Percentiles rank a stretch among this genome's conserved stretches.
phyloP scores from a whole-genome alignment of 2,888 invertebrate genomes.

The Caenorhabditis sulstoni region DNA sequence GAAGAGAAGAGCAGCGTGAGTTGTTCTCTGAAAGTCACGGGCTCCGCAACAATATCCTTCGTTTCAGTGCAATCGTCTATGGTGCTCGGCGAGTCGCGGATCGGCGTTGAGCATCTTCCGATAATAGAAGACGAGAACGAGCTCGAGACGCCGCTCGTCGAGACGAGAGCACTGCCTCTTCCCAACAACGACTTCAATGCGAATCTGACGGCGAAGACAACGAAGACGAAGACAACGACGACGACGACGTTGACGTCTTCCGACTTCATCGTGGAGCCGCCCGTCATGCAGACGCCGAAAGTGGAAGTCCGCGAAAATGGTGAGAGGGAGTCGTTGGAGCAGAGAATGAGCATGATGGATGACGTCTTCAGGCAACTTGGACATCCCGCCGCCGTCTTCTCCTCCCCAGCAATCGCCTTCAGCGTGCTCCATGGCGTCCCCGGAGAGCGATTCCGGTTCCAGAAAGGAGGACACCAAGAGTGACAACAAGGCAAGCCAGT shows the following conservation, averaged over 20 bases:
- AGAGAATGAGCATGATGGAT: constrained; percentile 40
- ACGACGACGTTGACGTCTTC: constrained; percentile 4
- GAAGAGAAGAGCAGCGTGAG: constrained; percentile 65
- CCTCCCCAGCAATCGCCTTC: constrained; percentile 29
- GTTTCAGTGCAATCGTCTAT: constrained; percentile 68
- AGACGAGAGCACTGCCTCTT: constrained; percentile 49
- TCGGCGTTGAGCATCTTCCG: constrained; percentile 69
- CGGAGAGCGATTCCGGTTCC: constrained; percentile 36
- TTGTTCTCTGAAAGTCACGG: background rate
- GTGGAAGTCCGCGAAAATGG: constrained; percentile 36
- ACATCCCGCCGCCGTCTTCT: constrained; percentile 7
- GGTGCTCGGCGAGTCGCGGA: constrained; percentile 65
- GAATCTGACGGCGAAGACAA: constrained; percentile 16
- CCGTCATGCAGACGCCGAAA: constrained; percentile 29
- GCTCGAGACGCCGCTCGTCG: constrained; percentile 67
- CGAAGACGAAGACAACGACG: background rate
- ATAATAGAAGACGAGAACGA: constrained; percentile 69
- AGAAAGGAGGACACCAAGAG: constrained; percentile 33
- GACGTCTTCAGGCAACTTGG: constrained; percentile 26
- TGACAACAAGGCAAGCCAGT: constrained; percentile 37
- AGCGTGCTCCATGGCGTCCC: constrained; percentile 28
- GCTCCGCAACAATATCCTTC: background rate
- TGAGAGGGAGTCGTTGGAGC: constrained; percentile 11
- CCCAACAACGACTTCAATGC: constrained; percentile 43
- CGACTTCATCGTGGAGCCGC: constrained; percentile 5